Percentiles rank a stretch among this genome's conserved stretches.
Evolutionary conservation across 2,888 invertebrate species (phyloP).

Genomic region (Lydus trimaculatus): DNA sequence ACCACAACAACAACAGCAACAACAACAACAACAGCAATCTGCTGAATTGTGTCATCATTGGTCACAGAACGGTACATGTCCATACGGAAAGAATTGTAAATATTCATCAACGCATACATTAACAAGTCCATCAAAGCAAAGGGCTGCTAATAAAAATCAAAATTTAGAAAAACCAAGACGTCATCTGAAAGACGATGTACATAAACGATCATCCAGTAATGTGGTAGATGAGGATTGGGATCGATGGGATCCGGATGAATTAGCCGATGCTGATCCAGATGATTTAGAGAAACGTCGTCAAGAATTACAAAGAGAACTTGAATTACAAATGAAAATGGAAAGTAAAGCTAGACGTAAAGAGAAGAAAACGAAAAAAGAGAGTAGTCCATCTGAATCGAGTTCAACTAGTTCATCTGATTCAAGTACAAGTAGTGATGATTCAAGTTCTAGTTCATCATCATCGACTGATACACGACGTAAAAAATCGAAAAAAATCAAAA

Average conservation of each 20-base stretch:
- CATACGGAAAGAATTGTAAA: slow-evolving; percentile 80
- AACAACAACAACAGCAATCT: slow-evolving; percentile 31
- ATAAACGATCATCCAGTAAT: slow-evolving; percentile 71
- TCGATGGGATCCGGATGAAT: slow-evolving; percentile 79
- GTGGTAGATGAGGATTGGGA: slow-evolving; percentile 73
- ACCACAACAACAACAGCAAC: slow-evolving; percentile 47
- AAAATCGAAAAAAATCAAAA: slow-evolving; percentile 54
- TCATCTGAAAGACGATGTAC: slow-evolving; percentile 66
- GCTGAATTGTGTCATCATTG: slow-evolving; percentile 78
- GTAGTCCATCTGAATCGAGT: slow-evolving; percentile 72
- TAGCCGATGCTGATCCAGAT: slow-evolving; percentile 83
- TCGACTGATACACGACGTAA: slow-evolving; percentile 58
- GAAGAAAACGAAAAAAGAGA: slow-evolving; percentile 71
- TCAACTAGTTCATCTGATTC: slow-evolving; percentile 70
- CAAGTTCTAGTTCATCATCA: slow-evolving; percentile 64
- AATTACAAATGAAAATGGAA: slow-evolving; percentile 80
- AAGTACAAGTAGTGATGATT: slow-evolving; percentile 72
- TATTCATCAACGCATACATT: slow-evolving; percentile 77
- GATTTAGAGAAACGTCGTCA: slow-evolving; percentile 78
- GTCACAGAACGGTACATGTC: slow-evolving; percentile 79
- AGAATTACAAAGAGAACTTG: slow-evolving; percentile 78
- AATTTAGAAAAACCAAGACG: slow-evolving; percentile 64
- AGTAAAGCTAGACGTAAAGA: slow-evolving; percentile 73
- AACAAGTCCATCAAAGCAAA: slow-evolving; percentile 78
- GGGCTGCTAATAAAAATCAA: slow-evolving; percentile 64